Percentiles rank a stretch among this genome's conserved stretches.
Conservation (phyloP, 2,797 vertebrate genomes). For the Enteromius thamalakanensis region DNA sequence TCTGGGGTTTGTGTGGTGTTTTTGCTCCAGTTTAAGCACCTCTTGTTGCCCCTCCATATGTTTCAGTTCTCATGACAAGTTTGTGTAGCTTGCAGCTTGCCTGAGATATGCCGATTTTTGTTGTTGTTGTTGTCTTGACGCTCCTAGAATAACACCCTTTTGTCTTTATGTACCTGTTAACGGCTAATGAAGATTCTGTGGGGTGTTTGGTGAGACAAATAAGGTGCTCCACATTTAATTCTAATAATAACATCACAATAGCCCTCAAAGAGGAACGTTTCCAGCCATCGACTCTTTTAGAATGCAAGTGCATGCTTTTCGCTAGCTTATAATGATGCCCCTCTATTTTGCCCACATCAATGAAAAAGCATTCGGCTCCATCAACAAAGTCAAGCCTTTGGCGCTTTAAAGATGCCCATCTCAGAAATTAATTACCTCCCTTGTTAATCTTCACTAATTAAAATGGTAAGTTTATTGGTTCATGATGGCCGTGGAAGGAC, state of each 20-base stretch:
- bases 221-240: conserved; percentile 23
- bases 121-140: not conserved
- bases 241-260: conserved; percentile 34
- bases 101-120: not conserved
- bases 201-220: not conserved
- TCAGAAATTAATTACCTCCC: conserved; percentile 67
- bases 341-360: conserved; percentile 52
- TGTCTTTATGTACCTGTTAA: not conserved
- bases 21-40: conserved; percentile 7
- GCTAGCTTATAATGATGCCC: conserved; percentile 53
- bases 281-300: conserved; percentile 28
- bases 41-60: not conserved
- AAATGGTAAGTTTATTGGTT: conserved; percentile 52
- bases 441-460: conserved; percentile 65
- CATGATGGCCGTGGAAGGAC: conserved; percentile 47
- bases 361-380: conserved; percentile 58
- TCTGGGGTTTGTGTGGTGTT: not conserved
- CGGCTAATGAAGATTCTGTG: not conserved
- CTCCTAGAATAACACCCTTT: not conserved
- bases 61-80: conserved; percentile 1
- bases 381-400: conserved; percentile 63
- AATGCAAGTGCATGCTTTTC: conserved; percentile 44
- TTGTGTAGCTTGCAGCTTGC: not conserved
- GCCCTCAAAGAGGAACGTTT: conserved; percentile 22
- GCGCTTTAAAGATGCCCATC: conserved; percentile 64